Base-by-base conservation (phyloP, 2,797 vertebrate species). In the Decapterus maruadsi region DNA sequence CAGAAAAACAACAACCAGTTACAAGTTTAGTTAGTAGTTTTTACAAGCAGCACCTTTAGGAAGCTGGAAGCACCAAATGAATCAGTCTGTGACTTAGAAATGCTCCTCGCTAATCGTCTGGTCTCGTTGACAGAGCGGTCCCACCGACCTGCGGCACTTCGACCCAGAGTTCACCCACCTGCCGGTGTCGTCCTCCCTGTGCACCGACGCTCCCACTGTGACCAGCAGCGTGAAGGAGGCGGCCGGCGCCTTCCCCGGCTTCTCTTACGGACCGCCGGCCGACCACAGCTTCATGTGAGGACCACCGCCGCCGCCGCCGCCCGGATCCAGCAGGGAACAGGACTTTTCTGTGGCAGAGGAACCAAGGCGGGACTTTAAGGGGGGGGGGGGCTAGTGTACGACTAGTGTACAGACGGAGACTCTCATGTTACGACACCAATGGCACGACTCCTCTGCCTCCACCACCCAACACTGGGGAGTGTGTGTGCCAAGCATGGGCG, bases 91-190 rank as follows among this genome's bases (percentile, higher is more conserved):
- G 1, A 34, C 38, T 40, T 31, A 13, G n/a, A 12, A 7, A 16
- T 40, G 36, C 50, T 38, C 50, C 19, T 51, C 16, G 4, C 8
- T 42, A 16, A 31, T 2, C 22, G 36, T 42, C 1, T 0, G 19
- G 4, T 67, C 26, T 26, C 1, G 20, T 2, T 14, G 31, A 71
- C 50, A 96, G 95, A 82, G 42, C 1, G 95, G 95, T 5, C 95
- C 95, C 68, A 95, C 95, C 0, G 95, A 96, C 87, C 93, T 96
- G 9, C 88, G 71, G 45, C 94, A 96, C 91, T 96, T 96, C 17
- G 95, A 96, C 90, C 92, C 95, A 0, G 95, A 96, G 93, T 96
- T 96, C 91, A 96, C 95, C 61, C 95, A 95, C 89, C 78, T 95
- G 70, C 95, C 95, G 0, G 93, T 96, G 80, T 92, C 94, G 1